Conservation (phyloP, 2,797 vertebrate genomes). For the Avahi laniger region DNA sequence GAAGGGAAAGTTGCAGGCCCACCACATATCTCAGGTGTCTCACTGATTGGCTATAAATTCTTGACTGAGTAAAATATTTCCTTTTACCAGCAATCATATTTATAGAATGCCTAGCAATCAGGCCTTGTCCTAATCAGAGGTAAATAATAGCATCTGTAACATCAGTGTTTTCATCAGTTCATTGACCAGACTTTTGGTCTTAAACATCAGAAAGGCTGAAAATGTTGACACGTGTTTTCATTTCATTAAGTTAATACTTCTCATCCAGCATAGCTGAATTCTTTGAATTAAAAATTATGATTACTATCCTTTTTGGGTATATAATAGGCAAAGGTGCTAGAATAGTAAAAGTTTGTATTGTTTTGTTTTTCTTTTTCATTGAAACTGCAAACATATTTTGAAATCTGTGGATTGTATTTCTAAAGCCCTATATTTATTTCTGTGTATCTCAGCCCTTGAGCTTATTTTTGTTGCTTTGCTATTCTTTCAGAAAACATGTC, state of each 20-base stretch:
- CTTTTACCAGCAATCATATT: not conserved
- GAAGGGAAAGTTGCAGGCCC: not conserved
- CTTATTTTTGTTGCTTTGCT: slow-evolving; percentile 23
- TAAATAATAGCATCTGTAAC: not conserved
- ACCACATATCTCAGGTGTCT: not conserved
- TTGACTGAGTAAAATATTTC: not conserved
- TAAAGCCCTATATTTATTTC: slow-evolving; percentile 17
- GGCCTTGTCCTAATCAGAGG: not conserved
- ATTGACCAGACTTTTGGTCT: not conserved
- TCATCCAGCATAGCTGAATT: not conserved
- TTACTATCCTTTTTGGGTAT: not conserved
- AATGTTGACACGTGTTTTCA: not conserved
- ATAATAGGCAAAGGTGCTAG: not conserved
- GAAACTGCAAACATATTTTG: not conserved
- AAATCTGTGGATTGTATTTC: not conserved
- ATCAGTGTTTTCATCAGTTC: not conserved
- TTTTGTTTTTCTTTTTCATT: not conserved
- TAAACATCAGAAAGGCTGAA: not conserved
- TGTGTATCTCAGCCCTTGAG: not conserved
- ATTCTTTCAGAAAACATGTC: slow-evolving; percentile 31
- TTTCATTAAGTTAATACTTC: not conserved
- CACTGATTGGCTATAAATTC: not conserved
- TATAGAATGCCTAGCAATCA: not conserved
- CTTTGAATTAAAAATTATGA: not conserved
- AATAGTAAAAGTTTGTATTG: not conserved